Evolutionary conservation across 2,113 vertebrate species (phyloP).

Genomic region (Amphiprion ocellaris): DNA sequence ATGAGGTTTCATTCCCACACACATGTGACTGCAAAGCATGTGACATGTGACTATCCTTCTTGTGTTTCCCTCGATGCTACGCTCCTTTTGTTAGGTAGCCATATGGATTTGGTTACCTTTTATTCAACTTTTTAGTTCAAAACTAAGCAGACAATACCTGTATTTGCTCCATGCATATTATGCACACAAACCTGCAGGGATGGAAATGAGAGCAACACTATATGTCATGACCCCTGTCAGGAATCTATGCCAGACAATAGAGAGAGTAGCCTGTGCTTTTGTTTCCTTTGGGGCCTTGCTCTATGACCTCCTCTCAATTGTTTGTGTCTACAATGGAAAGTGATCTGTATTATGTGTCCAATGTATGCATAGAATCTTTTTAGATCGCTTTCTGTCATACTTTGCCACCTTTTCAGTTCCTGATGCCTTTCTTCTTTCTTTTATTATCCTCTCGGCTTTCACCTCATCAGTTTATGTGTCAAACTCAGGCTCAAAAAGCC

Average conservation of each 20-base stretch:
- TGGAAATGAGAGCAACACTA: constrained; percentile 3
- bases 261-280: constrained; percentile 22
- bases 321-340: constrained; percentile 27
- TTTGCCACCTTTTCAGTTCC: neutral
- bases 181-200: constrained; percentile 6
- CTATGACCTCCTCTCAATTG: neutral
- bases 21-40: constrained; percentile 7
- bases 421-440: neutral
- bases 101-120: constrained; percentile 32
- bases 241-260: neutral
- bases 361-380: neutral
- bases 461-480: neutral
- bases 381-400: no score
- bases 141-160: constrained; percentile 2
- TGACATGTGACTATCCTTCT: neutral
- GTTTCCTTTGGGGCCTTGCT: constrained; percentile 31
- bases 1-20: constrained; percentile 3
- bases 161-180: neutral
- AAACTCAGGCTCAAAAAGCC: neutral
- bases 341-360: neutral
- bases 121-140: neutral
- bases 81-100: neutral
- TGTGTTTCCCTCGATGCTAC: neutral
- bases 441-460: neutral
- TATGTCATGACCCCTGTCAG: neutral